Conservation (phyloP, 2,888 invertebrate species). For the Euproctis similis region DNA sequence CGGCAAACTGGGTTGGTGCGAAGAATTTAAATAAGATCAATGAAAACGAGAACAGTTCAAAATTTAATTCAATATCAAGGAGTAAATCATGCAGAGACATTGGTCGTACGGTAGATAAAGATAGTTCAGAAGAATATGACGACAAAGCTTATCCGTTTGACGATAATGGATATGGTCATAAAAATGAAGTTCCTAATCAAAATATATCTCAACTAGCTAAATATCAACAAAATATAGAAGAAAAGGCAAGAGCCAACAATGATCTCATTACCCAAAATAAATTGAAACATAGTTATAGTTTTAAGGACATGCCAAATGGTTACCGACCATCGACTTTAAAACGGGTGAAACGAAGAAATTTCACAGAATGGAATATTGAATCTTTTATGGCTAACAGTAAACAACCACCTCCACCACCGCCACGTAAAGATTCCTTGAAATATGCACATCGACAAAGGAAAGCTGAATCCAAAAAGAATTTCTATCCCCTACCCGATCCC, state of each 20-base stretch:
- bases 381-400: slow-evolving; percentile 49
- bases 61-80: slow-evolving; percentile 67
- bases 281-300: slow-evolving; percentile 72
- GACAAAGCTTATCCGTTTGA: slow-evolving; percentile 46
- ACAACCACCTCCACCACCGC: slow-evolving; percentile 59
- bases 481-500: slow-evolving; percentile 61
- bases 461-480: slow-evolving; percentile 59
- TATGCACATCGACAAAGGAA: slow-evolving; percentile 71
- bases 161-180: slow-evolving; percentile 48
- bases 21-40: slow-evolving; percentile 67
- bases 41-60: slow-evolving; percentile 43
- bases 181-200: slow-evolving; percentile 50
- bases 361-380: slow-evolving; percentile 76
- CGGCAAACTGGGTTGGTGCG: slow-evolving; percentile 90
- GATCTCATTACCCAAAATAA: slow-evolving; percentile 71
- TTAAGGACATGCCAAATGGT: slow-evolving; percentile 78
- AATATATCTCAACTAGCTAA: slow-evolving; percentile 76
- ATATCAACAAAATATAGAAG: slow-evolving; percentile 78
- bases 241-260: slow-evolving; percentile 68
- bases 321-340: slow-evolving; percentile 76
- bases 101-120: slow-evolving; percentile 46
- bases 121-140: slow-evolving; percentile 45
- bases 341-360: slow-evolving; percentile 73
- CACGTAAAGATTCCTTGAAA: slow-evolving; percentile 67
- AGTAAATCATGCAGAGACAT: slow-evolving; percentile 70